Conservation (phyloP, 2,888 invertebrate species). For the Leucania comma region DNA sequence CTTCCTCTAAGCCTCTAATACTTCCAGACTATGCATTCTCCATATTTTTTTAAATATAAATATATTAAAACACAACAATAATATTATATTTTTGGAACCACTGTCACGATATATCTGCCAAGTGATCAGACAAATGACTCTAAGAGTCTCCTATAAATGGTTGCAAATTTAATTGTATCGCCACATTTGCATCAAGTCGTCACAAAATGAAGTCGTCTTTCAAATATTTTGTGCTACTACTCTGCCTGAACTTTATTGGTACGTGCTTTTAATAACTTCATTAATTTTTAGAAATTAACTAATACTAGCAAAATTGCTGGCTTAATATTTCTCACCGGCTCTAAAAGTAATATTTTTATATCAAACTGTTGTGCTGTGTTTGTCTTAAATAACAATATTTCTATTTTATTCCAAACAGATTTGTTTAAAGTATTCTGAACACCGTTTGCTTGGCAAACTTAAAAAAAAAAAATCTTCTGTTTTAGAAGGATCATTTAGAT, state of each 20-base stretch:
- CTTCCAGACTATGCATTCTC: too few species aligned
- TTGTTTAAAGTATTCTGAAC: not conserved
- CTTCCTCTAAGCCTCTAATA: too few species aligned
- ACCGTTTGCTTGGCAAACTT: not conserved
- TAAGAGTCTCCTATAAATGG: not conserved
- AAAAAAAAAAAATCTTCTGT: not conserved
- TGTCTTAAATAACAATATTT: too few species aligned
- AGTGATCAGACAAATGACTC: not conserved
- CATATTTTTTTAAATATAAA: too few species aligned
- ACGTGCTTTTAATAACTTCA: not conserved
- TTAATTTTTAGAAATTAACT: not conserved
- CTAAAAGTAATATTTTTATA: not conserved
- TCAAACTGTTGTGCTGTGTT: not conserved
- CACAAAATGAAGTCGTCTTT: slow-evolving; percentile 2
- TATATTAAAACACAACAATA: not conserved
- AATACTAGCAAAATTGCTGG: too few species aligned
- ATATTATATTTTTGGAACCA: not conserved
- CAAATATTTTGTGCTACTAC: not conserved
- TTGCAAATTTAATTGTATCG: not conserved
- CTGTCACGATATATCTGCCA: not conserved
- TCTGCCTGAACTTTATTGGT: slow-evolving; percentile 2
- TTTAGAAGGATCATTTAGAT: slow-evolving; percentile 40
- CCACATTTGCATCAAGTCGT: not conserved
- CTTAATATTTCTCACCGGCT: not conserved
- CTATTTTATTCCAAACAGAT: not conserved